A percentile compares a stretch with the other conserved stretches of the same genome.
These are phyloP conservation scores for Saxidomus purpurata DNA, from an alignment of 1,140 invertebrate genomes.

Conservation along the genomic window DNA sequence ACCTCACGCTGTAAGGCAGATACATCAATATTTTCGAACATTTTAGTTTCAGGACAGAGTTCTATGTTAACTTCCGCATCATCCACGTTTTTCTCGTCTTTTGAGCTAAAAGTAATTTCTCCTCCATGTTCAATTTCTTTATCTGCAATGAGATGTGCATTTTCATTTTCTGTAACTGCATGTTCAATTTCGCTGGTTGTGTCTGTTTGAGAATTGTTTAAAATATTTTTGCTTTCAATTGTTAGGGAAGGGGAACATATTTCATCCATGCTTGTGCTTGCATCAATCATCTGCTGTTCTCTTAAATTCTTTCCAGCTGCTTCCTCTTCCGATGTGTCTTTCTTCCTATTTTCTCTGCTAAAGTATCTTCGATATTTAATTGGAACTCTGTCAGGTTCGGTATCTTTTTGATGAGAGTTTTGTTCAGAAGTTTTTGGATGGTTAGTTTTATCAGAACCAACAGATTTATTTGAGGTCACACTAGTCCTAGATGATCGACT, in stretches of 20 bases:
- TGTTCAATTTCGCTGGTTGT: neutral
- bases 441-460: neutral
- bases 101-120: neutral
- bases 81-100: neutral
- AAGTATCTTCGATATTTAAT: slow-evolving; percentile 28
- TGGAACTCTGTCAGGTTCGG: neutral
- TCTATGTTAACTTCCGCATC: neutral
- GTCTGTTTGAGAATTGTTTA: neutral
- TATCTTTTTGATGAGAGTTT: neutral
- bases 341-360: slow-evolving; percentile 31
- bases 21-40: neutral
- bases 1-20: neutral
- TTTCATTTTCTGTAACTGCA: neutral
- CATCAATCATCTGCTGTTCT: neutral
- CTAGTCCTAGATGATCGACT: slow-evolving; percentile 46
- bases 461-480: slow-evolving; percentile 44
- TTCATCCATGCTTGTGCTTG: slow-evolving; percentile 28
- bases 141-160: no score
- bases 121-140: neutral
- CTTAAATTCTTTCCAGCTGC: neutral
- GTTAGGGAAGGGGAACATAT: neutral
- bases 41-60: neutral
- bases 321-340: no score
- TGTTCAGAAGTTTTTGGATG: neutral
- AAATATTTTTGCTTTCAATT: neutral